Evolutionary conservation across 2,113 vertebrate species (phyloP).

Genomic region (Ardeotis arabs): DNA sequence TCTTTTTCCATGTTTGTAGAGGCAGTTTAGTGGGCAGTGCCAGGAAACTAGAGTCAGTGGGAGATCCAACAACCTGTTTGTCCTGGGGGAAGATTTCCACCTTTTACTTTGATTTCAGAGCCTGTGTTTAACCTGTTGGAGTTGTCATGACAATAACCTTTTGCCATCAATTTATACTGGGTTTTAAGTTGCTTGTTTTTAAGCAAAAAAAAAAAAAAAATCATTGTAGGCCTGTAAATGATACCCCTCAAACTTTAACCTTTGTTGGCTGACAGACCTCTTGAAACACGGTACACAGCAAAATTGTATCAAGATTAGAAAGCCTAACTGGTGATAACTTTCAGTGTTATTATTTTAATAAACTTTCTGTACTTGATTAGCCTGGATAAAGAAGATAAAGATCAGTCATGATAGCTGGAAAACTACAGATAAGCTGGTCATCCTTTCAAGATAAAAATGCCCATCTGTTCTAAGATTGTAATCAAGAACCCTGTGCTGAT

Average conservation of each 20-base stretch:
- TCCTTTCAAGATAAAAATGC: conserved; percentile 78
- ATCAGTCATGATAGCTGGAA: conserved; percentile 71
- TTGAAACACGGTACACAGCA: conserved; percentile 65
- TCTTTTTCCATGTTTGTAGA: neutral
- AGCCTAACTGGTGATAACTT: conserved; percentile 66
- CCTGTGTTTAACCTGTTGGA: conserved; percentile 30
- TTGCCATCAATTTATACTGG: conserved; percentile 55
- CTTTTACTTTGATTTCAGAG: conserved; percentile 1
- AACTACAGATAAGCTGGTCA: conserved; percentile 75
- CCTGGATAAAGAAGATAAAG: conserved; percentile 74
- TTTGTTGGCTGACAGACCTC: conserved; percentile 19
- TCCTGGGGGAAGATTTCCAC: conserved; percentile 5
- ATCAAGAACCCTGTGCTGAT: conserved; percentile 70
- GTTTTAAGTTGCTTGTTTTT: conserved; percentile 40
- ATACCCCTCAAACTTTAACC: conserved; percentile 47
- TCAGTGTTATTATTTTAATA: conserved; percentile 78
- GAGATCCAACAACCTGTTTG: neutral
- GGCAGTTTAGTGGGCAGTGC: neutral
- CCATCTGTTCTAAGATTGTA: conserved; percentile 76
- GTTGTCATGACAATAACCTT: conserved; percentile 55
- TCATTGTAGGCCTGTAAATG: neutral
- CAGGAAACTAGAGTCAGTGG: neutral
- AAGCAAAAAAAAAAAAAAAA: neutral
- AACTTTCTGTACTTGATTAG: conserved; percentile 80
- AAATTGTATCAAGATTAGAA: conserved; percentile 69